phyloP scores from a whole-genome alignment of 2,888 invertebrate species.

The Muscina levida region DNA sequence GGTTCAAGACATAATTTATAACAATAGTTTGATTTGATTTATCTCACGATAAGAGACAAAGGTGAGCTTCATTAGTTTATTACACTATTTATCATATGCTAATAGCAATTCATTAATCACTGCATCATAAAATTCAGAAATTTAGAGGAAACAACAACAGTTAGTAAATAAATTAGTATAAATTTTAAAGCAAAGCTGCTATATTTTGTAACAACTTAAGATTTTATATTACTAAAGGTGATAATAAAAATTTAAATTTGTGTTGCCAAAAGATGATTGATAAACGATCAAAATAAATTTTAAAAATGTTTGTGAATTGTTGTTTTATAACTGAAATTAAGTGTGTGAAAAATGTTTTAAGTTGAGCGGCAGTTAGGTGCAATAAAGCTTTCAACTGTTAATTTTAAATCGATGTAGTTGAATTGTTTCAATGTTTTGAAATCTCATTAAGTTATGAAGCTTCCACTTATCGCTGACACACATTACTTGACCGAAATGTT shows the following conservation, averaged over 20 bases:
- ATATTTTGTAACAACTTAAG: too few relatives aligned
- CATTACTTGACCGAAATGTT: too few relatives aligned
- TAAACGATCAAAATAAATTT: constrained; percentile 16
- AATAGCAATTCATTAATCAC: constrained; percentile 44
- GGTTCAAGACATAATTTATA: too few relatives aligned
- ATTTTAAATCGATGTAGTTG: constrained; percentile 49
- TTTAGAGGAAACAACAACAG: neutral
- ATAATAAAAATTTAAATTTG: constrained; percentile 12
- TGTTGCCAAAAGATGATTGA: constrained; percentile 17
- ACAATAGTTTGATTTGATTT: neutral
- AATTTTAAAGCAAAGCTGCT: too few relatives aligned
- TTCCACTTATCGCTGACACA: too few relatives aligned
- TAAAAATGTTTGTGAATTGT: constrained; percentile 52
- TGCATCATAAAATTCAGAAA: constrained; percentile 44
- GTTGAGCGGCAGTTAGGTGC: neutral
- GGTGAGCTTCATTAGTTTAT: neutral
- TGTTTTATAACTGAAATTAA: neutral
- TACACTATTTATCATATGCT: neutral
- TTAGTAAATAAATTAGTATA: too few relatives aligned
- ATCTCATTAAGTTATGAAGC: too few relatives aligned
- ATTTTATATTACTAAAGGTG: too few relatives aligned
- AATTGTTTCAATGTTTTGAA: neutral
- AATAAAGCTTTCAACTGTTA: constrained; percentile 55
- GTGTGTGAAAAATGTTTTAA: constrained; percentile 6
- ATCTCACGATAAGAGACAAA: constrained; percentile 26